Evolutionary conservation across 2,888 invertebrate species (phyloP).

Genomic region (Brachyptera risi): DNA sequence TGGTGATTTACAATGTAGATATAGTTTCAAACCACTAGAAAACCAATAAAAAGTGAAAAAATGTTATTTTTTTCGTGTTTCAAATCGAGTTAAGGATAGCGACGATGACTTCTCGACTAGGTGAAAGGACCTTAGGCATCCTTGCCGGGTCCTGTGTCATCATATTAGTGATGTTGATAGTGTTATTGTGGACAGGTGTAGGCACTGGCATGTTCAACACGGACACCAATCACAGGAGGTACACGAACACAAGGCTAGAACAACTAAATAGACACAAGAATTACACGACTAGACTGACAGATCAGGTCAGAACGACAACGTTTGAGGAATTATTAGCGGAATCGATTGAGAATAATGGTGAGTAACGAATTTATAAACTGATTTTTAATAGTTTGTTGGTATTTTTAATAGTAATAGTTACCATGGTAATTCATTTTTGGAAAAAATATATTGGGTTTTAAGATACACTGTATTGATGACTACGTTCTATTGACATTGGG

Average conservation of each 20-base stretch:
- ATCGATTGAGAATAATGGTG: no score
- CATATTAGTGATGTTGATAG: slow-evolving; percentile 26
- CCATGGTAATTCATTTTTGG: no score
- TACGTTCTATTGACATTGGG: no score
- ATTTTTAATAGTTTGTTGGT: no score
- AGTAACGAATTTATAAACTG: no score
- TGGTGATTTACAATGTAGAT: no score
- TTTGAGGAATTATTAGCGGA: no score
- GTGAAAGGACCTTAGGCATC: slow-evolving; percentile 27
- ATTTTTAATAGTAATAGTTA: no score
- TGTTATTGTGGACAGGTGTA: slow-evolving; percentile 31
- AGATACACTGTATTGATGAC: no score
- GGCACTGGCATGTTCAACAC: slow-evolving; percentile 27
- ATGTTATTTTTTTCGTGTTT: background rate
- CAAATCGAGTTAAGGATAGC: background rate
- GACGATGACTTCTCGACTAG: slow-evolving; percentile 27
- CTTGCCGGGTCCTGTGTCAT: slow-evolving; percentile 25
- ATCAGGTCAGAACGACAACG: background rate
- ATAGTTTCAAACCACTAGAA: no score
- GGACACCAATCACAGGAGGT: background rate
- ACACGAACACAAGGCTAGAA: background rate
- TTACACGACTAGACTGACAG: background rate
- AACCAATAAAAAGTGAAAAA: background rate
- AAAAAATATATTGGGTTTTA: no score
- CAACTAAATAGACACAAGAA: no score